A percentile compares a stretch with the other conserved stretches of the same genome.
Conservation (phyloP, 2,888 invertebrate species). For the Patella depressa region DNA sequence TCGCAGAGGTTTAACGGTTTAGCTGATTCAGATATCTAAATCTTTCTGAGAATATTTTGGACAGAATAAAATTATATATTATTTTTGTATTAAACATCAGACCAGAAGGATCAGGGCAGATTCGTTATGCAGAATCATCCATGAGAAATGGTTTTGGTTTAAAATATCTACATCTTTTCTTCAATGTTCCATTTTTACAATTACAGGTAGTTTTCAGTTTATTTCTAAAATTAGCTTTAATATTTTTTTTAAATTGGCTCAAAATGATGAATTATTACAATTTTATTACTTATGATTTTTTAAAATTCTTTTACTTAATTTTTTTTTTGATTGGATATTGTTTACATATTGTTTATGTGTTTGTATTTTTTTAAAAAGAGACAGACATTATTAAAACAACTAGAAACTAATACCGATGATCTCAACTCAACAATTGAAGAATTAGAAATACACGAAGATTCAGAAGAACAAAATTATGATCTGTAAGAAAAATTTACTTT, state of each 20-base stretch:
- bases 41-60: too few species aligned
- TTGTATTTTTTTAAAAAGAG: constrained; percentile 69
- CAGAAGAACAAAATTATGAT: constrained; percentile 74
- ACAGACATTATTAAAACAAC: constrained; percentile 84
- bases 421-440: constrained; percentile 79
- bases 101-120: constrained; percentile 67
- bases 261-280: too few species aligned
- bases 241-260: too few species aligned
- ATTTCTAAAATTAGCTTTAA: not conserved
- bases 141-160: constrained; percentile 97
- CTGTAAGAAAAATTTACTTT: constrained; percentile 56
- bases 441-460: constrained; percentile 73
- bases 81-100: constrained; percentile 39
- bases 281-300: too few species aligned
- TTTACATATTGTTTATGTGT: not conserved
- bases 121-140: constrained; percentile 91
- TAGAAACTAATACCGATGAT: constrained; percentile 88
- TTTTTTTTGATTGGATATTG: too few species aligned
- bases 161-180: constrained; percentile 91
- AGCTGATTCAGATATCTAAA: too few species aligned
- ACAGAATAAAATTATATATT: too few species aligned
- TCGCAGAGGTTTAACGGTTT: too few species aligned
- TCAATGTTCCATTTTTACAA: constrained; percentile 93
- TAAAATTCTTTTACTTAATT: too few species aligned
- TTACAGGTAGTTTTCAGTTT: constrained; percentile 76